Conservation (phyloP, 1,140 invertebrate species). For the Chymomyza costata region DNA sequence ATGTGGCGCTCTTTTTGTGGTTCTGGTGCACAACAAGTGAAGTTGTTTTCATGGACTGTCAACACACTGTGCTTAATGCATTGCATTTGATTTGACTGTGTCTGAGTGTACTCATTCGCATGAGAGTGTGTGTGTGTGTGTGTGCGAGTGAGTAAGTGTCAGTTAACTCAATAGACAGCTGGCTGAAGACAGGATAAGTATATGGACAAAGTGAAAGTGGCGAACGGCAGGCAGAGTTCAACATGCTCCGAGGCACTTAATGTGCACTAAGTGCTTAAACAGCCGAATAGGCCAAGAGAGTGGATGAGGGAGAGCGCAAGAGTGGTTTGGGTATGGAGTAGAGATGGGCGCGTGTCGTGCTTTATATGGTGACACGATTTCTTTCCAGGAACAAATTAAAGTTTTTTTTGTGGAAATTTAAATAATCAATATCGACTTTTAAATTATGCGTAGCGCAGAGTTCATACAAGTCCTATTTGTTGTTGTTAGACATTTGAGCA, state of each 20-base stretch:
- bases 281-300: conserved; percentile 23
- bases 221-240: conserved; percentile 24
- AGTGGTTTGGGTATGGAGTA: neutral
- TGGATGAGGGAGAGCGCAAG: neutral
- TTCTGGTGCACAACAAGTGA: conserved; percentile 6
- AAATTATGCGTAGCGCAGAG: too few relatives aligned
- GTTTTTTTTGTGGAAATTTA: too few relatives aligned
- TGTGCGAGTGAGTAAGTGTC: conserved; percentile 48
- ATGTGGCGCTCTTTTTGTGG: neutral
- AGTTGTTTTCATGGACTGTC: too few relatives aligned
- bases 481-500: too few relatives aligned
- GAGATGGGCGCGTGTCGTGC: too few relatives aligned
- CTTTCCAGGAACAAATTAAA: neutral
- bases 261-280: conserved; percentile 50
- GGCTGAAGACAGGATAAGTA: conserved; percentile 9
- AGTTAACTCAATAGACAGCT: conserved; percentile 33
- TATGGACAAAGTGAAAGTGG: conserved; percentile 42
- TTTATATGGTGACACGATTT: conserved; percentile 3
- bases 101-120: neutral
- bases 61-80: conserved; percentile 6
- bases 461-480: too few relatives aligned
- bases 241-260: conserved; percentile 43
- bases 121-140: conserved; percentile 41
- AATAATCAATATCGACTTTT: too few relatives aligned
- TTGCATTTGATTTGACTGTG: conserved; percentile 44